These are phyloP conservation scores for Chymomyza costata DNA, from an alignment of 1,140 invertebrate species.

Conservation along the genomic window DNA sequence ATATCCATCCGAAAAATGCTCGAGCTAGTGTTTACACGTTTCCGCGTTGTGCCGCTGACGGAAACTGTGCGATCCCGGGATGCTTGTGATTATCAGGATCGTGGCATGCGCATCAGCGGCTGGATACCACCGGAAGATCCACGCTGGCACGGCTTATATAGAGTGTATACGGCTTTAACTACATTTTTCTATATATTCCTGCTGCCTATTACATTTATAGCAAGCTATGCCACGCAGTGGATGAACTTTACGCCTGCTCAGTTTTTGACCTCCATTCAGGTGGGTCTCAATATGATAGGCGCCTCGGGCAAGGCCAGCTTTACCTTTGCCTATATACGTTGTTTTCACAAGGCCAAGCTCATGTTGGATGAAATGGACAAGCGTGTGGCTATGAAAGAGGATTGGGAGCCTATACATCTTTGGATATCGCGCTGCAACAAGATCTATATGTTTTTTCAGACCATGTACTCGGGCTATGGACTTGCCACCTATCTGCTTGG, in stretches of 20 bases:
- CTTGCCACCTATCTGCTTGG: slow-evolving; percentile 13
- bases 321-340: slow-evolving; percentile 13
- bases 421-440: slow-evolving; percentile 25
- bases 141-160: slow-evolving; percentile 4
- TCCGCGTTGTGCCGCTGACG: slow-evolving; percentile 3
- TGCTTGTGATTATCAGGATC: slow-evolving; percentile 38
- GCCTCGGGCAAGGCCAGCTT: slow-evolving; percentile 28
- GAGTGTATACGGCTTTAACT: slow-evolving; percentile 7
- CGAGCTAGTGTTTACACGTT: slow-evolving; percentile 23
- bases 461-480: slow-evolving; percentile 15
- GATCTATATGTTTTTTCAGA: slow-evolving; percentile 18
- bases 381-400: slow-evolving; percentile 9
- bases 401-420: slow-evolving; percentile 13
- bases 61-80: slow-evolving; percentile 29
- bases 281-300: slow-evolving; percentile 33
- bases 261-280: slow-evolving; percentile 44
- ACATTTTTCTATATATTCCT: neutral
- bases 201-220: slow-evolving; percentile 2
- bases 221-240: slow-evolving; percentile 29
- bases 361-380: slow-evolving; percentile 38
- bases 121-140: slow-evolving; percentile 26
- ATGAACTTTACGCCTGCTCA: slow-evolving; percentile 30
- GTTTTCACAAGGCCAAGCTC: slow-evolving; percentile 21
- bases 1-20: slow-evolving; percentile 29
- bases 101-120: slow-evolving; percentile 19